Conservation (phyloP, 2,888 invertebrate genomes). For the Serrognathus titanus region DNA sequence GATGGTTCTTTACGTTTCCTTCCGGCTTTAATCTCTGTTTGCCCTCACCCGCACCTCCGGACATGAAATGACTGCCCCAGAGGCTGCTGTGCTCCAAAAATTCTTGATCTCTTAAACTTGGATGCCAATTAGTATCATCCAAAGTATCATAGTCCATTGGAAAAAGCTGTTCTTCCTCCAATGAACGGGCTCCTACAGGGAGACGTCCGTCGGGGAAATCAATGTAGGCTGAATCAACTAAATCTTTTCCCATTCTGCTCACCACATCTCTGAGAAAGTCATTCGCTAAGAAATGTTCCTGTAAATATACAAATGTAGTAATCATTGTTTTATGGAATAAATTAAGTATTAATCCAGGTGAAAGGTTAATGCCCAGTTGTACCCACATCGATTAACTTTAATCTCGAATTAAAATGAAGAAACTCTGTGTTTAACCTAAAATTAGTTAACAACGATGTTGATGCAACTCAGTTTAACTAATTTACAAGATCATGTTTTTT, state of each 20-base stretch:
- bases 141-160: slow-evolving; percentile 70
- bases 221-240: slow-evolving; percentile 64
- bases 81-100: slow-evolving; percentile 76
- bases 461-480: too few relatives aligned
- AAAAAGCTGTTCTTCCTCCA: slow-evolving; percentile 50
- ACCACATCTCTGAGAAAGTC: slow-evolving; percentile 69
- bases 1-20: slow-evolving; percentile 57
- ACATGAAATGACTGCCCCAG: slow-evolving; percentile 65
- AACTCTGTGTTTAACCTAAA: too few relatives aligned
- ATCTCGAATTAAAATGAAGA: too few relatives aligned
- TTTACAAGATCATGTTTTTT: too few relatives aligned
- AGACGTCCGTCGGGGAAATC: slow-evolving; percentile 57
- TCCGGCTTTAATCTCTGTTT: slow-evolving; percentile 61
- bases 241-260: slow-evolving; percentile 73
- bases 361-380: too few relatives aligned
- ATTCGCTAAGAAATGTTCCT: slow-evolving; percentile 12
- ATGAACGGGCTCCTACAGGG: slow-evolving; percentile 37
- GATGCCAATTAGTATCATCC: slow-evolving; percentile 57
- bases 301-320: too few relatives aligned
- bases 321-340: too few relatives aligned
- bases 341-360: too few relatives aligned
- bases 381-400: too few relatives aligned
- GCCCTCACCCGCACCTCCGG: slow-evolving; percentile 77
- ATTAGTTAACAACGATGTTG: too few relatives aligned
- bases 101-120: slow-evolving; percentile 82